Conservation (phyloP, 1,140 invertebrate genomes). For the Polyergus mexicanus region DNA sequence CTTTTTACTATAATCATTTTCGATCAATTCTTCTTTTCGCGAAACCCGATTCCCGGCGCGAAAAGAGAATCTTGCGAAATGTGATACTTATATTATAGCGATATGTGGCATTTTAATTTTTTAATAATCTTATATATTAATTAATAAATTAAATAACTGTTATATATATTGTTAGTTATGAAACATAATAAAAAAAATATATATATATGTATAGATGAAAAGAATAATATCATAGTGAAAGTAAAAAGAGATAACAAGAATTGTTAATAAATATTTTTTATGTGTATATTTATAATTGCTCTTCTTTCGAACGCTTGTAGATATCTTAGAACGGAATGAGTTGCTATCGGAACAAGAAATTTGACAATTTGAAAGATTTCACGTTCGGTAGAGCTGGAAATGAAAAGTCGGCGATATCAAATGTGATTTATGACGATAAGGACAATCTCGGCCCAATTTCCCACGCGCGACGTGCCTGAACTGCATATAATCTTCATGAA, state of each 20-base stretch:
- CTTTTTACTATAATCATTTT: conserved; percentile 32
- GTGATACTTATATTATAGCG: neutral
- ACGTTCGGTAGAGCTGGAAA: neutral
- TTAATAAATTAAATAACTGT: neutral
- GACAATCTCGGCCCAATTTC: conserved; percentile 81
- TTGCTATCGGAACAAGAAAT: neutral
- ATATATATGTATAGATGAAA: no score
- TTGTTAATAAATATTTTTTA: neutral
- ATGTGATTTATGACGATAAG: conserved; percentile 80
- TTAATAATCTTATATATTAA: neutral
- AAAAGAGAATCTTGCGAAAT: conserved; percentile 21
- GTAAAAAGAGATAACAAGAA: neutral
- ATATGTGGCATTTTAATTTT: neutral
- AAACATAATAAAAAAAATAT: no score
- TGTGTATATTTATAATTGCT: neutral
- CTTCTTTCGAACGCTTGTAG: neutral
- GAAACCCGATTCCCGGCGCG: neutral
- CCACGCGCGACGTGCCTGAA: conserved; percentile 77
- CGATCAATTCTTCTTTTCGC: conserved; percentile 15
- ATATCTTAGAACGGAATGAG: neutral
- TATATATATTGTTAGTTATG: no score
- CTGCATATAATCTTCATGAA: conserved; percentile 82
- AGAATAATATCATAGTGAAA: no score
- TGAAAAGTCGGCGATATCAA: conserved; percentile 75
- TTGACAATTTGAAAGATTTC: conserved; percentile 2